phyloP scores from a whole-genome alignment of 2,797 vertebrate genomes.

The Ctenopoma multispine region DNA sequence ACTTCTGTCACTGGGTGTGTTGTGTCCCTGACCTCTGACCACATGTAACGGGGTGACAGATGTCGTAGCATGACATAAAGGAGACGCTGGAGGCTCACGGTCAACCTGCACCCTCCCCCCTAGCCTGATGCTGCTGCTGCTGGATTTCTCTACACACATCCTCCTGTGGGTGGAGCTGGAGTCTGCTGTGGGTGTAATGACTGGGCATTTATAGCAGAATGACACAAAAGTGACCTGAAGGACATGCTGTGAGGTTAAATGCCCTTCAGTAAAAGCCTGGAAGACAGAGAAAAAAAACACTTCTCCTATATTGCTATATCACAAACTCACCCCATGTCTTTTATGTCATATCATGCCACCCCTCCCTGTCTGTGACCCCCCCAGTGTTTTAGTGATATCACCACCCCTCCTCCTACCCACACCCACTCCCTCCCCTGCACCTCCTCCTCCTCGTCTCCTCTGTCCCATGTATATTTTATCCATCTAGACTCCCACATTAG shows the following conservation, averaged over 20 bases:
- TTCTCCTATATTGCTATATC: background rate
- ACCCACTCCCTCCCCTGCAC: background rate
- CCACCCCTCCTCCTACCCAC: conserved; percentile 20
- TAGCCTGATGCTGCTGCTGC: conserved; percentile 1
- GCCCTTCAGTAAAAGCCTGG: background rate
- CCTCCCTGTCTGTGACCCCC: conserved; percentile 62
- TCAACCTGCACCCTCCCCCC: background rate
- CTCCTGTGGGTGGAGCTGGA: conserved; percentile 53
- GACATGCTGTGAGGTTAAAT: conserved; percentile 19
- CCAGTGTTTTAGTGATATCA: conserved; percentile 64
- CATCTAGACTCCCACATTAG: conserved; percentile 79
- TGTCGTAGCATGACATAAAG: conserved; percentile 60
- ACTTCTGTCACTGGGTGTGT: conserved; percentile 52
- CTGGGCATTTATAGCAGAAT: background rate
- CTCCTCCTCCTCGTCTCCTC: conserved; percentile 39
- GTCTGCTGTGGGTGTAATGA: conserved; percentile 24
- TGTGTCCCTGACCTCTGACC: conserved; percentile 69
- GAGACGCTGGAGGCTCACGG: conserved; percentile 44
- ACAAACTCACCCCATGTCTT: conserved; percentile 21
- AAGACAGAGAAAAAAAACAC: background rate
- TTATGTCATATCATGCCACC: conserved; percentile 59
- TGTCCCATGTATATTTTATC: conserved; percentile 83
- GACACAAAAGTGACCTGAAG: conserved; percentile 34
- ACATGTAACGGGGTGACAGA: conserved; percentile 58
- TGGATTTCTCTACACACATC: conserved; percentile 24